Evolutionary conservation across 2,113 vertebrate species (phyloP).

Genomic region (Callospermophilus lateralis): DNA sequence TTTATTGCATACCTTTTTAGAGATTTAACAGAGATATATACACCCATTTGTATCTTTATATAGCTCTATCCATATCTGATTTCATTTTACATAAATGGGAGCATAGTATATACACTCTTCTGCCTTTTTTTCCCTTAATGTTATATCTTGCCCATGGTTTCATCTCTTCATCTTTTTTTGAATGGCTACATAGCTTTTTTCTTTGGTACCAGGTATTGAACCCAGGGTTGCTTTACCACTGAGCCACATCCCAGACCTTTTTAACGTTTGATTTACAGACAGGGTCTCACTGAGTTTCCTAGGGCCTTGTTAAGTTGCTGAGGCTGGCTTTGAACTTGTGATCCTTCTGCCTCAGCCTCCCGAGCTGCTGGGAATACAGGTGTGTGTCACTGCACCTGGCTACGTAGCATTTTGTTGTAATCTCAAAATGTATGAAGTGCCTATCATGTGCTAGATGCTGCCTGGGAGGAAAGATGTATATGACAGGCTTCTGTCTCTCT

Average conservation of each 20-base stretch:
- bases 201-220: no score
- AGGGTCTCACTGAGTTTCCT: no score
- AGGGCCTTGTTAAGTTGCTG: no score
- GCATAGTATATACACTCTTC: background rate
- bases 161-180: background rate
- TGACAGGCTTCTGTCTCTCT: background rate
- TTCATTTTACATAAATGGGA: slow-evolving; percentile 50
- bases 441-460: background rate
- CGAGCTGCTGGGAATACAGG: no score
- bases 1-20: background rate
- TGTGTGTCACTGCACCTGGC: no score
- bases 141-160: background rate
- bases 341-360: no score
- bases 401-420: background rate
- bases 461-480: background rate
- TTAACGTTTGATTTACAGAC: no score
- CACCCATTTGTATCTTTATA: background rate
- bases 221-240: no score
- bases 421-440: background rate
- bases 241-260: no score
- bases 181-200: background rate
- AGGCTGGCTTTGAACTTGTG: no score
- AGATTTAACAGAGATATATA: background rate
- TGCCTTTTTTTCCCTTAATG: slow-evolving; percentile 39
- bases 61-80: slow-evolving; percentile 6